A percentile compares a stretch with the other conserved stretches of the same genome.
Evolutionary conservation across 2,888 invertebrate genomes (phyloP).

Genomic region (Chloroclysta siterata): DNA sequence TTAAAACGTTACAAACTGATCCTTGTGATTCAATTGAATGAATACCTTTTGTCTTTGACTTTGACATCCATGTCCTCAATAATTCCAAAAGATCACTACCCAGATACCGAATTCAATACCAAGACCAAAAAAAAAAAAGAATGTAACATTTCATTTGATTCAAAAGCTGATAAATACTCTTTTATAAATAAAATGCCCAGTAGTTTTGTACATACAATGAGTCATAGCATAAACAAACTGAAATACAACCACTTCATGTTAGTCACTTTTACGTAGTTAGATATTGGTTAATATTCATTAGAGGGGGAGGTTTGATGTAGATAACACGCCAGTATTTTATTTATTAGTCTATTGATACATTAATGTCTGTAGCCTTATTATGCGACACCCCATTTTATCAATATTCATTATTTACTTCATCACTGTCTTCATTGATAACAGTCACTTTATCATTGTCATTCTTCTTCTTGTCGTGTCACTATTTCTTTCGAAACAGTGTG

Average conservation of each 20-base stretch:
- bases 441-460: constrained; percentile 18
- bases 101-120: no score
- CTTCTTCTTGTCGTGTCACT: background rate
- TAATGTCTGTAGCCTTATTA: constrained; percentile 29
- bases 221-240: constrained; percentile 62
- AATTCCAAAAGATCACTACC: no score
- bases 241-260: constrained; percentile 53
- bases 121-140: no score
- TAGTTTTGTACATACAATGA: constrained; percentile 53
- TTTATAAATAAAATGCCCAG: no score
- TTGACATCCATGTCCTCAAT: no score
- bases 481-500: no score
- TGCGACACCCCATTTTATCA: constrained; percentile 27
- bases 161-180: no score
- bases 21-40: no score
- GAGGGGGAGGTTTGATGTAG: constrained; percentile 70
- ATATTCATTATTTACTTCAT: constrained; percentile 36
- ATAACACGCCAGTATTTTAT: constrained; percentile 51
- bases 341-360: constrained; percentile 43
- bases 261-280: constrained; percentile 62
- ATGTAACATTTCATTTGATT: no score
- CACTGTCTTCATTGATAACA: constrained; percentile 26
- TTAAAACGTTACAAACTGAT: no score
- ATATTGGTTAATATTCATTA: constrained; percentile 83
- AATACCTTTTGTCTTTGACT: no score